Evolutionary conservation across 2,113 vertebrate species (phyloP).

Genomic region (Ciconia maguari): DNA sequence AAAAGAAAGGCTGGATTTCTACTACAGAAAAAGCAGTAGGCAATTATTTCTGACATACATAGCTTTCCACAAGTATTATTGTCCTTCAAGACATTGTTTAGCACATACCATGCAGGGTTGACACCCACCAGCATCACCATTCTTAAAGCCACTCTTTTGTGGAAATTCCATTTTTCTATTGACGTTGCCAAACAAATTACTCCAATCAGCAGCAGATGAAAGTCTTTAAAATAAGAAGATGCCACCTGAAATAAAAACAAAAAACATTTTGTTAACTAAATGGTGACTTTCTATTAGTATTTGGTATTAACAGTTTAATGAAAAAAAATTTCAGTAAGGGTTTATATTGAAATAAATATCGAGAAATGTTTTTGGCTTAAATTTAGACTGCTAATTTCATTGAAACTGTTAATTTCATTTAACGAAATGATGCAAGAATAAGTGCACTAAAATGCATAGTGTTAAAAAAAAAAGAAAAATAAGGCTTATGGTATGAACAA

Average conservation of each 20-base stretch:
- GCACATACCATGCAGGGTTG: conserved; percentile 86
- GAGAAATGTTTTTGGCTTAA: not conserved
- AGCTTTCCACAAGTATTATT: not conserved
- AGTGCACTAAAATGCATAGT: not conserved
- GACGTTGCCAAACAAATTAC: conserved; percentile 91
- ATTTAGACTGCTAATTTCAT: not conserved
- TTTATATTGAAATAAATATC: not conserved
- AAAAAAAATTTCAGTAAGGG: not conserved
- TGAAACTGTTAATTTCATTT: not conserved
- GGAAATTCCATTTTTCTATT: conserved; percentile 95
- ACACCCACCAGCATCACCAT: conserved; percentile 89
- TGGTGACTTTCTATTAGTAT: not conserved
- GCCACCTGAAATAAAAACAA: conserved; percentile 81
- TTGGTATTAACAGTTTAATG: not conserved
- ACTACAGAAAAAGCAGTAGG: not conserved
- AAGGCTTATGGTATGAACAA: not conserved
- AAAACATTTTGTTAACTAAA: not conserved
- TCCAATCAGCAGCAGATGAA: conserved; percentile 88
- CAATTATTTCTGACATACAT: not conserved
- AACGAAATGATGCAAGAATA: not conserved
- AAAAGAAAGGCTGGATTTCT: not conserved
- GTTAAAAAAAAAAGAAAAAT: not conserved
- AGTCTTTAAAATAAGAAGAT: conserved; percentile 90
- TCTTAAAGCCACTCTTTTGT: conserved; percentile 87
- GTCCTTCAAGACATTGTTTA: not conserved